Base-by-base conservation (phyloP, 2,888 invertebrate species). In the Eupeodes luniger region DNA sequence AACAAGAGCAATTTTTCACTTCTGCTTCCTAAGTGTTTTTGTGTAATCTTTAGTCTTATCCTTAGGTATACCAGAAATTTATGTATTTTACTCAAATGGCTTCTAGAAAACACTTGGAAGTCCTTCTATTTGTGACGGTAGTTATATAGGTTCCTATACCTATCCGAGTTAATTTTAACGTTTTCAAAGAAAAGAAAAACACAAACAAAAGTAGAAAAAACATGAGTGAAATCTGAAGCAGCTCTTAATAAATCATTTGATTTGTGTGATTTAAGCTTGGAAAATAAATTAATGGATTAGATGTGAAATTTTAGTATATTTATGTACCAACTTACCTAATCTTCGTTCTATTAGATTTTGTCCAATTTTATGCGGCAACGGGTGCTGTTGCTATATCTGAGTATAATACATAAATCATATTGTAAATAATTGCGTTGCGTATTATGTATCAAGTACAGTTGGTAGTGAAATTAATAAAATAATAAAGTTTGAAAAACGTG, bases 1-100 rank as follows among this genome's bases (percentile, higher is more conserved):
- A 66, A 59, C 19, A 55, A 57, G 34, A 53, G 77, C 59, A 70
- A 77, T 81, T 85, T 81, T 81, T 85, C 81, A 72, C 66, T 72
- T 72, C 34, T 49, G 57, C 49, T 59, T n/a, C 47, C 11, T 74
- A 79, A 79, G 67, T 79, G 72, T 66, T 77, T 77, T 61, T 55
- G 36, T 61, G 27, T 77, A 55, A 76, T 62, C 55, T 57, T n/a
- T 12, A 27, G 27, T 62, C 62, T 77, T 77, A 77, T 76, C 59
- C 67, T 70, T 34, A 19, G 53, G 19, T 47, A 57, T 49, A 62
- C 40, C 6, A 11, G 47, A 69, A 75, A 79, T 85, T 49, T 55
- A 77, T 77, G 51, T 77, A 36, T 74, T 62, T 55, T 44, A 19
- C 53, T 12, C 14, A 61, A 55, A 59, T 49, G 40, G 0, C 40